A percentile compares a stretch with the other conserved stretches of the same genome.
These are phyloP conservation scores for Xestia rhomboidea DNA, from an alignment of 2,888 invertebrate species.

Conservation along the genomic window DNA sequence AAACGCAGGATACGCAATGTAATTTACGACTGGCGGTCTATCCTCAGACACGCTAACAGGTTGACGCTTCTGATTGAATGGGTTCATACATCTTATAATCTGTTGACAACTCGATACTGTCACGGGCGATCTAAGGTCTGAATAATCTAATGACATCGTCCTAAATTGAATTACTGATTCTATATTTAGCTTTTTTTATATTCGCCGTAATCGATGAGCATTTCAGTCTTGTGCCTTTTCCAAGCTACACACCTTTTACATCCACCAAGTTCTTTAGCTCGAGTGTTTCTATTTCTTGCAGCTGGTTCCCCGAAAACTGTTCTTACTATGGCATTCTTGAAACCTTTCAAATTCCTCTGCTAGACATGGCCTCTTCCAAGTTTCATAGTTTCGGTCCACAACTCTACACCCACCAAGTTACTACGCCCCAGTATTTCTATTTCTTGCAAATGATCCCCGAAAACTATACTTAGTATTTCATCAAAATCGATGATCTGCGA, in stretches of 20 bases:
- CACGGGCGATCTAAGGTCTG: conserved; percentile 2
- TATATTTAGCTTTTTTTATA: neutral
- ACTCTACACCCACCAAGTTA: neutral
- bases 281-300: neutral
- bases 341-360: neutral
- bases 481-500: neutral
- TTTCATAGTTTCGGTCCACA: neutral
- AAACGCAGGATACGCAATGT: conserved; percentile 44
- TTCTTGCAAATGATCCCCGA: neutral
- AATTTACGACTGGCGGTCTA: conserved; percentile 30
- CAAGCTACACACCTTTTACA: neutral
- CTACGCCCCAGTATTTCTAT: neutral
- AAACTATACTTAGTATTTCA: neutral
- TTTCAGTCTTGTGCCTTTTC: neutral
- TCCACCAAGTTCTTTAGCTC: neutral
- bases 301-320: neutral
- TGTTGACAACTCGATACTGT: neutral
- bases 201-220: too few species aligned
- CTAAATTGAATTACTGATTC: neutral
- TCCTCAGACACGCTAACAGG: conserved; percentile 33
- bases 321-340: neutral
- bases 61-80: conserved; percentile 35
- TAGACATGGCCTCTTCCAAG: neutral
- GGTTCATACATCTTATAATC: conserved; percentile 16
- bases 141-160: neutral